phyloP scores from a whole-genome alignment of 2,113 vertebrate genomes.

The Scytalopus superciliaris region DNA sequence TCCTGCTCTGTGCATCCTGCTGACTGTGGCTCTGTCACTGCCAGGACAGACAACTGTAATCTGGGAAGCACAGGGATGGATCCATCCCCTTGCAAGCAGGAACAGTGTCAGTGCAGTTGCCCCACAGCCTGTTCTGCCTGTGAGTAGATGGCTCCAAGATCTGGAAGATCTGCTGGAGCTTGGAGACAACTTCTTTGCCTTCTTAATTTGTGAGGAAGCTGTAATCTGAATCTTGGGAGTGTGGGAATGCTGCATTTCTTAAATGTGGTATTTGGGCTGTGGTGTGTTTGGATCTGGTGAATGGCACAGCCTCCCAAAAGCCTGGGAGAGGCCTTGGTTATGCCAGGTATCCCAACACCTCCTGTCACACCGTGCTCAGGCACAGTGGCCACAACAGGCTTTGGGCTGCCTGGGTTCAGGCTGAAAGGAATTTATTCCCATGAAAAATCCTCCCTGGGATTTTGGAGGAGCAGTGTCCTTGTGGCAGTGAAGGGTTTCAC shows the following conservation, averaged over 20 bases:
- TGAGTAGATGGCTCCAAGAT: not conserved
- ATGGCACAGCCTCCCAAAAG: not conserved
- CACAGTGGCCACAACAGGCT: not conserved
- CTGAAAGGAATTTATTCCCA: not conserved
- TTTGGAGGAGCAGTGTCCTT: not conserved
- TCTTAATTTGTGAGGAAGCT: not conserved
- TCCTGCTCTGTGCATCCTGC: not conserved
- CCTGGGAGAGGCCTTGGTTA: not conserved
- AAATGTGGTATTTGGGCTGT: not conserved
- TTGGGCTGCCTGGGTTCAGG: not conserved
- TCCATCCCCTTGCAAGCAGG: not conserved
- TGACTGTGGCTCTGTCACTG: not conserved
- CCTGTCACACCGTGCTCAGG: accelerated
- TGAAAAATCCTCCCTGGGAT: accelerated
- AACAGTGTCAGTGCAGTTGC: not conserved
- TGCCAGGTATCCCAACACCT: not conserved
- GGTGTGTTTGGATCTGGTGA: not conserved
- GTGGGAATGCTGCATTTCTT: not conserved
- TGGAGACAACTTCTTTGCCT: not conserved
- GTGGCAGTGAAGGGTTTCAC: not conserved
- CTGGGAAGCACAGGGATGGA: not conserved
- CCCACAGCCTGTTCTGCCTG: accelerated
- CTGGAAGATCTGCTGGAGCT: not conserved
- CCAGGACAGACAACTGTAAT: not conserved
- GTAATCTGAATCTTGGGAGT: not conserved